A percentile compares a stretch with the other conserved stretches of the same genome.
Evolutionary conservation across 2,888 invertebrate species (phyloP).

Genomic region (Byasa hedistus): DNA sequence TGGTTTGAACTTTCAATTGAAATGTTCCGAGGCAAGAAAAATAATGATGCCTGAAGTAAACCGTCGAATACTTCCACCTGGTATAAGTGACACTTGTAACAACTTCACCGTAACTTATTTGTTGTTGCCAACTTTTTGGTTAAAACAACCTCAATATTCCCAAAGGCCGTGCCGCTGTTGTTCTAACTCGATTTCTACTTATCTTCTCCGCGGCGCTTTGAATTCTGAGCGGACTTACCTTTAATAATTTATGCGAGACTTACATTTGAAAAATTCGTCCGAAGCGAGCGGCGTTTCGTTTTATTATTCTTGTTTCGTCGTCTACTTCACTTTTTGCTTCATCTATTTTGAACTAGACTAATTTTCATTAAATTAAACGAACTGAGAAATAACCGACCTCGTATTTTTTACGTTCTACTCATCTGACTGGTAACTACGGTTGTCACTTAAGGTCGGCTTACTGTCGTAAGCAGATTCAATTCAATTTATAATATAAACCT

Average conservation of each 20-base stretch:
- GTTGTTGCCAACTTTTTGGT: conserved; percentile 22
- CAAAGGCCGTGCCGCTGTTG: conserved; percentile 10
- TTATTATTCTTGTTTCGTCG: background rate
- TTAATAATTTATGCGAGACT: conserved; percentile 17
- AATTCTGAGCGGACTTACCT: background rate
- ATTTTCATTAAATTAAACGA: conserved; percentile 26
- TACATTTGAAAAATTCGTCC: conserved; percentile 1
- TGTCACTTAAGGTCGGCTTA: too few relatives aligned
- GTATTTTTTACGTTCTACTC: background rate
- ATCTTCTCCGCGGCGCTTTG: background rate
- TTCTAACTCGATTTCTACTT: conserved; percentile 22
- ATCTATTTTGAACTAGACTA: conserved; percentile 4
- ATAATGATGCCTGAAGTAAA: background rate
- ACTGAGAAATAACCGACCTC: conserved; percentile 3
- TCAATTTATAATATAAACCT: too few relatives aligned
- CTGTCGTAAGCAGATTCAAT: too few relatives aligned
- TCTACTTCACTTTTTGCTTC: conserved; percentile 1
- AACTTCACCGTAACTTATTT: conserved; percentile 16
- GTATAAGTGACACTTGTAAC: conserved; percentile 8
- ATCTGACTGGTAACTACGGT: too few relatives aligned
- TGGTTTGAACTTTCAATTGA: background rate
- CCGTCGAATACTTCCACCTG: conserved; percentile 7
- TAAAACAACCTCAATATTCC: conserved; percentile 24
- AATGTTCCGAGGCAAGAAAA: background rate
- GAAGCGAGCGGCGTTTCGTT: background rate